Base-by-base conservation (phyloP, 2,113 vertebrate genomes). In the Barbus barbus region DNA sequence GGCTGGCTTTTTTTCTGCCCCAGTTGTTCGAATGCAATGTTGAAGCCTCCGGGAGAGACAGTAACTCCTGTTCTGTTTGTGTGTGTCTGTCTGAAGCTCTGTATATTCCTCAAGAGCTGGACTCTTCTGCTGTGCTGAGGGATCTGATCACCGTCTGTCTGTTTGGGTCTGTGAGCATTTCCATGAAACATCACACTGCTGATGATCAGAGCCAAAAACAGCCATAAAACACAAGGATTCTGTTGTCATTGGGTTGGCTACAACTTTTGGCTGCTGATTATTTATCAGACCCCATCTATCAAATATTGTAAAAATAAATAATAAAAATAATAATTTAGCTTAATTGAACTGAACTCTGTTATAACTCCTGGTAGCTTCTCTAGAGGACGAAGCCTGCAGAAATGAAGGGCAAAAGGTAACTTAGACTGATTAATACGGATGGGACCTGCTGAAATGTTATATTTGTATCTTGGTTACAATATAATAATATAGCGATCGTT, bases 1-100 rank as follows among this genome's bases (percentile, higher is more conserved):
- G 74, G 78, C 81, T 78, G 82, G 46, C 51, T 85, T 48, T 84
- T 46, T 81, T 85, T 85, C 84, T 85, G 87, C 72, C 85, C 82
- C 71, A 88, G 82, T 88, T 84, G 81, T 84, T 51, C 33, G 73
- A 71, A 51, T 75, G 71, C 36, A 63, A 79, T 67, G 76, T 53
- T 69, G 58, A 84, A 79, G 61, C 87, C 82, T 85, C 14, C 14
- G 84, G 87, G 81, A 83, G 87, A 65, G 83, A 81, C 77, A 77
- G 58, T 78, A 76, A 67, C 83, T 86, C 31, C 22, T 63, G 38
- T 31, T 18, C 9, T 76, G 33, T 56, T 6, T 60, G 46, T 84
- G 76, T 69, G 63, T 81, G 78, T 86, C 24, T 84, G 69, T 74
- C 84, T 85, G 81, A 84, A 81, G 36, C 77, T 78, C 24, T 75